phyloP scores from a whole-genome alignment of 2,888 invertebrate genomes.

The Nipponacmea schrenckii region DNA sequence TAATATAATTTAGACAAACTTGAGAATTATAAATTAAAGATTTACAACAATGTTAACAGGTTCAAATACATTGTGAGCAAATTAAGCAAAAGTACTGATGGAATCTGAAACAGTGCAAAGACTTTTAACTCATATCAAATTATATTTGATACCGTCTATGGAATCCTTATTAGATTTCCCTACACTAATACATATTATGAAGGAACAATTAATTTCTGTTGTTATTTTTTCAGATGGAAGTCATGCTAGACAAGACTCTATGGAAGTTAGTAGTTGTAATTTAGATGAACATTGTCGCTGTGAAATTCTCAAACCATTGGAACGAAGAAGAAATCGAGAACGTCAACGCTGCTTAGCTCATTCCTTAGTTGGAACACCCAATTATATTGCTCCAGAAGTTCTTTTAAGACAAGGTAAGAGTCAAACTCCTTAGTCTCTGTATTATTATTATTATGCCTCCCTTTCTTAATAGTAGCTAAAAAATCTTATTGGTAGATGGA shows the following conservation, averaged over 20 bases:
- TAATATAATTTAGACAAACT: too few species aligned
- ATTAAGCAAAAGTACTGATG: too few species aligned
- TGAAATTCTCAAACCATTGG: constrained; percentile 76
- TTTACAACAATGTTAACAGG: too few species aligned
- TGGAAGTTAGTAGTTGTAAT: constrained; percentile 76
- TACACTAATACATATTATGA: too few species aligned
- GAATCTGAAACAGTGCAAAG: too few species aligned
- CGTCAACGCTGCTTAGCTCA: constrained; percentile 96
- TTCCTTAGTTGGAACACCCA: constrained; percentile 98
- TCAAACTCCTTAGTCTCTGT: background rate
- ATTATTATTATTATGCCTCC: background rate
- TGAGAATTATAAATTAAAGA: too few species aligned
- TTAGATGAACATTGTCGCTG: constrained; percentile 71
- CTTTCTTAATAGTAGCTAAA: background rate
- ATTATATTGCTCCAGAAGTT: constrained; percentile 97
- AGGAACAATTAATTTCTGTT: background rate
- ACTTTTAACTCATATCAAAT: too few species aligned
- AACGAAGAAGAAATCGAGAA: constrained; percentile 85
- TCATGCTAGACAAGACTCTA: constrained; percentile 94
- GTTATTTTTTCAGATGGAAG: constrained; percentile 73
- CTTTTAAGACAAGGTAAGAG: constrained; percentile 75
- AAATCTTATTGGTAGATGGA: too few species aligned
- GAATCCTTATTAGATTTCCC: too few species aligned
- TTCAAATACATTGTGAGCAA: too few species aligned
- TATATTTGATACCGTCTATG: too few species aligned